phyloP scores from a whole-genome alignment of 2,113 vertebrate genomes.

The Entelurus aequoreus region DNA sequence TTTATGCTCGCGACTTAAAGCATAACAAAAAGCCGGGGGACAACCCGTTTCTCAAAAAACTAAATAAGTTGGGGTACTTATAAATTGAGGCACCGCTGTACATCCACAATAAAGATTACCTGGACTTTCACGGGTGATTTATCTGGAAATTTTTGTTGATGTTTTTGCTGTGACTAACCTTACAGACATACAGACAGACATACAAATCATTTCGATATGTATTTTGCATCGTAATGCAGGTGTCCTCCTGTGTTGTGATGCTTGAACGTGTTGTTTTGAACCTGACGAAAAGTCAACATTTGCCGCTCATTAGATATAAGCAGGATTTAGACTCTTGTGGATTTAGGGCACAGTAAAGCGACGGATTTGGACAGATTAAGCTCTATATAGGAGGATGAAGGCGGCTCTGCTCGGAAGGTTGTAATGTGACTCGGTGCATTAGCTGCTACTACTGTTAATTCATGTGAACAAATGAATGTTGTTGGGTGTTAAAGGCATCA shows the following conservation, averaged over 20 bases:
- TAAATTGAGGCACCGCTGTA: too few relatives aligned
- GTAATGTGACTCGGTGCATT: constrained; percentile 66
- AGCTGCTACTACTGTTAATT: constrained; percentile 56
- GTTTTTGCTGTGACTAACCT: too few relatives aligned
- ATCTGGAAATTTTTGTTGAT: too few relatives aligned
- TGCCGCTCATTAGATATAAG: constrained; percentile 62
- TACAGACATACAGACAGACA: too few relatives aligned
- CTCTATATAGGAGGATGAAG: constrained; percentile 65
- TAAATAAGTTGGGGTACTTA: too few relatives aligned
- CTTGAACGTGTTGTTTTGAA: constrained; percentile 30
- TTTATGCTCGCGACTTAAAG: too few relatives aligned
- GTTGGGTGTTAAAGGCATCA: constrained; percentile 24
- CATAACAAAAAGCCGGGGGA: too few relatives aligned
- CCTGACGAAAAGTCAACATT: constrained; percentile 51
- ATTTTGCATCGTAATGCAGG: neutral
- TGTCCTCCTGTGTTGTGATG: constrained; percentile 6
- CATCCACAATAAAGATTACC: too few relatives aligned
- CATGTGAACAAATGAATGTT: constrained; percentile 49
- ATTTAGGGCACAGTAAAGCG: constrained; percentile 61
- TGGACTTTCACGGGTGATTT: too few relatives aligned
- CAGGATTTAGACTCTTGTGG: constrained; percentile 67
- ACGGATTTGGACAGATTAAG: constrained; percentile 63
- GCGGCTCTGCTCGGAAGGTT: constrained; percentile 51
- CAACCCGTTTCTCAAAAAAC: too few relatives aligned
- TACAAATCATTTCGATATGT: too few relatives aligned